These are phyloP conservation scores for Caradrina kadenii DNA, from an alignment of 2,888 invertebrate species.

Conservation along the genomic window DNA sequence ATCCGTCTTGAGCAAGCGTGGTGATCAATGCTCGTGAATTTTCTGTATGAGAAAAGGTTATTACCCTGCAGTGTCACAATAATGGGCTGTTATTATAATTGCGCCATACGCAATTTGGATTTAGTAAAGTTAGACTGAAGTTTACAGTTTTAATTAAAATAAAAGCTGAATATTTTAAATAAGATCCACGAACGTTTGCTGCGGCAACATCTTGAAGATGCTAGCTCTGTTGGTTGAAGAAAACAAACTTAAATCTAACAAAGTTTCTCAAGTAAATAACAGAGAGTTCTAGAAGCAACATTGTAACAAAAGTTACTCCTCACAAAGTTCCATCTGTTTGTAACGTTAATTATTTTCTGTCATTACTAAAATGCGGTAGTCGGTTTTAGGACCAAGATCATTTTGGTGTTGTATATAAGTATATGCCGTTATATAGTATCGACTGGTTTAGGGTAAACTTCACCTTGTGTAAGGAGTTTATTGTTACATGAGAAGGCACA, in stretches of 20 bases:
- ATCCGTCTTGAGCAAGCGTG: no score
- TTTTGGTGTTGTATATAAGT: no score
- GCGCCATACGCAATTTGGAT: no score
- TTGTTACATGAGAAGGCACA: no score
- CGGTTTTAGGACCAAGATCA: not conserved
- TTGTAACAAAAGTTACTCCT: conserved; percentile 20
- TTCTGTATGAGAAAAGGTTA: no score
- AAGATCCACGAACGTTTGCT: not conserved
- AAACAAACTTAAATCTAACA: conserved; percentile 28
- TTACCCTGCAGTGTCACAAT: no score
- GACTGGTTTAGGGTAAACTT: not conserved
- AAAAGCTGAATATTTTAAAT: not conserved
- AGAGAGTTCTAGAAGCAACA: conserved; percentile 10
- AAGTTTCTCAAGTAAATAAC: conserved; percentile 35
- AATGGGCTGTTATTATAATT: no score
- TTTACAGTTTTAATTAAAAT: not conserved
- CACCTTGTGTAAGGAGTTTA: no score
- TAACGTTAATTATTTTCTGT: conserved; percentile 37
- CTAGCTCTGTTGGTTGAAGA: not conserved
- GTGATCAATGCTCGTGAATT: no score
- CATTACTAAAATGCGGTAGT: not conserved
- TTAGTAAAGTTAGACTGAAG: no score
- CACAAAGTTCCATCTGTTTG: conserved; percentile 15
- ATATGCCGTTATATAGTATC: no score
- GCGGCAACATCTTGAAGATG: conserved; percentile 6